Evolutionary conservation across 2,113 vertebrate genomes (phyloP).

Genomic region (Clarias macrocephalus): DNA sequence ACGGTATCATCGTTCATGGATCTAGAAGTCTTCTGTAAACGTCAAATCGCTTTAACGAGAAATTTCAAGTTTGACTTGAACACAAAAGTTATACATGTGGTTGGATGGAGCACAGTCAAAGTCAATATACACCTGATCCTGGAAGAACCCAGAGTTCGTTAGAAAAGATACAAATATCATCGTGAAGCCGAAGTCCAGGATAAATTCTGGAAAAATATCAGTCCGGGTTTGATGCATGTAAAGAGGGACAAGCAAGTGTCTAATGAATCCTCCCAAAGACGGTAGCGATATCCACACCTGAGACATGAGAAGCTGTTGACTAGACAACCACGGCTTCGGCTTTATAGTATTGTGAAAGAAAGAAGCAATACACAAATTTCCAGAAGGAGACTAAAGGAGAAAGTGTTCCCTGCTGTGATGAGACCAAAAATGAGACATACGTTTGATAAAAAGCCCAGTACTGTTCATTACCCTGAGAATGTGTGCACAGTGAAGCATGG

Average conservation of each 20-base stretch:
- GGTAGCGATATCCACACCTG: background rate
- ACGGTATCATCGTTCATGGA: too few species aligned
- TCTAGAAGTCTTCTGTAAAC: too few species aligned
- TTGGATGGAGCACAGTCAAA: background rate
- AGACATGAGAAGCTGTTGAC: background rate
- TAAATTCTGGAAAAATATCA: background rate
- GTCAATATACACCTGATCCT: too few species aligned
- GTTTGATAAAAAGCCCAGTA: background rate
- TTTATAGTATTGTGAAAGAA: background rate
- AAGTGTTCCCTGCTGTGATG: background rate
- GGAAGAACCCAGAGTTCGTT: background rate
- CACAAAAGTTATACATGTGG: background rate
- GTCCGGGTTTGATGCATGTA: background rate
- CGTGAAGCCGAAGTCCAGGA: background rate
- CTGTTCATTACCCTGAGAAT: background rate
- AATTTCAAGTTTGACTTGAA: too few species aligned
- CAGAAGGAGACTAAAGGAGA: background rate
- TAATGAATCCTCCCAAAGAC: background rate
- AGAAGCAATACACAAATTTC: background rate
- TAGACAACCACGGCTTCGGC: background rate
- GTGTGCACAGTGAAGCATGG: background rate
- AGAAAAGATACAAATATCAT: background rate
- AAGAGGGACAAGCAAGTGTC: background rate
- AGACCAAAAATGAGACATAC: background rate
- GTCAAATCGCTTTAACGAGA: too few species aligned